Conservation (phyloP, 2,797 vertebrate species). For the Microhierax caerulescens region DNA sequence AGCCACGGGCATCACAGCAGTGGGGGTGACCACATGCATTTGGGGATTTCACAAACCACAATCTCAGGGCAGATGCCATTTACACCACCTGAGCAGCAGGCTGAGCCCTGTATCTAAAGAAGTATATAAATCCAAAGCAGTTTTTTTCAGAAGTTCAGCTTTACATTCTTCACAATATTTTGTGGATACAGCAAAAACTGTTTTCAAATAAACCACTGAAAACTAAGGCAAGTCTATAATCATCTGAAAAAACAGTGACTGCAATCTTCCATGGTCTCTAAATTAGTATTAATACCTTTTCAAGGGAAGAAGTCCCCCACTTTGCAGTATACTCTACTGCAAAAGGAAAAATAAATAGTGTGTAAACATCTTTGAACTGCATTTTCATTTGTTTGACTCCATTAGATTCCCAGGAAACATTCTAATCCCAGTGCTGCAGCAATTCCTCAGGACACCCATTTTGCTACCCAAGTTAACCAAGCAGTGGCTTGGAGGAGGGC, state of each 20-base stretch:
- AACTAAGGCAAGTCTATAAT: background rate
- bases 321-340: background rate
- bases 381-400: background rate
- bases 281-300: background rate
- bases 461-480: background rate
- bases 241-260: background rate
- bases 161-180: background rate
- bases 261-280: background rate
- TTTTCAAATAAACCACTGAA: background rate
- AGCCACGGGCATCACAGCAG: fast-evolving
- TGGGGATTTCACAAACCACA: background rate
- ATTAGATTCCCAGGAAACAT: background rate
- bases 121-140: background rate
- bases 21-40: fast-evolving
- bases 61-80: background rate
- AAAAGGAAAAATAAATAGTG: background rate
- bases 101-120: background rate
- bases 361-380: background rate
- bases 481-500: background rate
- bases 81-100: background rate
- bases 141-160: background rate
- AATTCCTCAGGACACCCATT: background rate
- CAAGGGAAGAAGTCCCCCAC: background rate
- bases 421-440: background rate
- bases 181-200: background rate